phyloP scores from a whole-genome alignment of 2,113 vertebrate species.

The Chamaetylas fuelleborni region DNA sequence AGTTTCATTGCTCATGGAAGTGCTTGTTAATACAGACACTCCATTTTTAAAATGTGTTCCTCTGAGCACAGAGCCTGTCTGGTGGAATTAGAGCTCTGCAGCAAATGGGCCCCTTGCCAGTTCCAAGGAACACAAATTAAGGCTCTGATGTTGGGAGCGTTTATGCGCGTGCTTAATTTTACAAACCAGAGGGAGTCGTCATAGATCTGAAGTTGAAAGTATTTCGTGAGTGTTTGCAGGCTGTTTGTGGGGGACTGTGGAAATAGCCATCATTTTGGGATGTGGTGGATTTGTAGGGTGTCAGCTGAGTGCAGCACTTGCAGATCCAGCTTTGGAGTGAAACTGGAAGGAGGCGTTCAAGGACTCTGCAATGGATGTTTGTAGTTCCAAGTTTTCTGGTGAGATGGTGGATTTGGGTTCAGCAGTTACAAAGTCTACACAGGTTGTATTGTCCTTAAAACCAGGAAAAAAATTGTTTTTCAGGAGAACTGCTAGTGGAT shows the following conservation, averaged over 20 bases:
- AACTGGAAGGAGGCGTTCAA: neutral
- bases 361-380: neutral
- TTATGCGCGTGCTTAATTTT: slow-evolving; percentile 44
- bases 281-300: neutral
- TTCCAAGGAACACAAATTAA: slow-evolving; percentile 53
- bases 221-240: neutral
- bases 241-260: neutral
- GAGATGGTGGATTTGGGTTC: neutral
- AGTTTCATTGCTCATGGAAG: slow-evolving; percentile 62
- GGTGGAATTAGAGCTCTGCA: slow-evolving; percentile 34
- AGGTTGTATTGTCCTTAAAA: neutral
- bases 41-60: slow-evolving; percentile 53
- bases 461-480: accelerated
- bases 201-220: neutral
- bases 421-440: neutral
- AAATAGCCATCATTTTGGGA: neutral
- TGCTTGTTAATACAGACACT: slow-evolving; percentile 61
- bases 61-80: slow-evolving; percentile 29
- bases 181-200: slow-evolving; percentile 22
- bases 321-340: neutral
- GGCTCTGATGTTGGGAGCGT: slow-evolving; percentile 27
- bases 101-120: slow-evolving; percentile 58
- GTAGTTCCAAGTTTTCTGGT: neutral
- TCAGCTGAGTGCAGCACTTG: neutral
- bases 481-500: neutral